These are phyloP conservation scores for Melanchra persicariae DNA, from an alignment of 2,888 invertebrate species.

Conservation along the genomic window DNA sequence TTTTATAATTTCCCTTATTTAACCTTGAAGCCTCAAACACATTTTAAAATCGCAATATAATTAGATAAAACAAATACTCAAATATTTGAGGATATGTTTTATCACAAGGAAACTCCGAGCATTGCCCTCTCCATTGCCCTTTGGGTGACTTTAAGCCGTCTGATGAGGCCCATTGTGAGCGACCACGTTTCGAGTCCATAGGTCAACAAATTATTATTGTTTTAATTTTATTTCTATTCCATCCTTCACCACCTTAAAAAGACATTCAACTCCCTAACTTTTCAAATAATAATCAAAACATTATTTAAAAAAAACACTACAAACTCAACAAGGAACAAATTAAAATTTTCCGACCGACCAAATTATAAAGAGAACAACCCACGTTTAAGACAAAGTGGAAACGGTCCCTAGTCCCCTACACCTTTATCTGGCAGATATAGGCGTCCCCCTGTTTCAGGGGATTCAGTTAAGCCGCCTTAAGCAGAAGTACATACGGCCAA, in stretches of 20 bases:
- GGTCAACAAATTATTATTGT: too few relatives aligned
- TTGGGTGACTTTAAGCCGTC: too few relatives aligned
- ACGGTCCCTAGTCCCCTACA: constrained; percentile 40
- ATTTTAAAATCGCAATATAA: too few relatives aligned
- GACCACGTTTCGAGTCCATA: too few relatives aligned
- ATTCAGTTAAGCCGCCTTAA: constrained; percentile 73
- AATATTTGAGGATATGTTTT: too few relatives aligned
- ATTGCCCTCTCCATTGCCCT: too few relatives aligned
- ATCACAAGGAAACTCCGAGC: too few relatives aligned
- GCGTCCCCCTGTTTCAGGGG: constrained; percentile 60
- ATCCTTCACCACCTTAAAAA: neutral
- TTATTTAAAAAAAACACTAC: constrained; percentile 19
- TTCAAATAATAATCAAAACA: constrained; percentile 35
- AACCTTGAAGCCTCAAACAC: too few relatives aligned
- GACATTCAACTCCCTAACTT: neutral
- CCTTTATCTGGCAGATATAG: constrained; percentile 62
- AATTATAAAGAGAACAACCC: constrained; percentile 52
- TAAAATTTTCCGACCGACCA: constrained; percentile 60
- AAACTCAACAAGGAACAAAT: constrained; percentile 43
- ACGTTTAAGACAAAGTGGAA: constrained; percentile 54
- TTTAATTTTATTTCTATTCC: neutral
- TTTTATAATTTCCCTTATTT: too few relatives aligned
- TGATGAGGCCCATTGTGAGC: too few relatives aligned
- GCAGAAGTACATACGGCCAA: constrained; percentile 71
- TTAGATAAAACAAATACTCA: too few relatives aligned